Base-by-base conservation (phyloP, 2,797 vertebrate species). In the Graptemys geographica region DNA sequence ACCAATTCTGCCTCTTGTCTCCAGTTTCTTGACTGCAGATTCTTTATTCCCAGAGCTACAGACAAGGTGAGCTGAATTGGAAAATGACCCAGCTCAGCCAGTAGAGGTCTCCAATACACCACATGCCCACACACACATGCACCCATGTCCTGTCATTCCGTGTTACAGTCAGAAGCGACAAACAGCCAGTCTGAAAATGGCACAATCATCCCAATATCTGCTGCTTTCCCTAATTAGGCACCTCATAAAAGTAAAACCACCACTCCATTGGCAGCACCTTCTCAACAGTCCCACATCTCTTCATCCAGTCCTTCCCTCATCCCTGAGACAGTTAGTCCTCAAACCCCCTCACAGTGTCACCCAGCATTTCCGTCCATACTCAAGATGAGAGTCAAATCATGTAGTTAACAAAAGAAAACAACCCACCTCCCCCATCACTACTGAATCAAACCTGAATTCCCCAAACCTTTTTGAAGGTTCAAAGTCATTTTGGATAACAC, bases 101-200 rank as follows among this genome's bases (percentile, higher is more conserved):
- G 2, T 90, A 25, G 65, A 91, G 10, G 12, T n/a, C 62, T 1
- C 4, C 79, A 41, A 85, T 81, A 79, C 2, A 49, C 28, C 55
- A 78, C 5, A 1, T 6, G n/a, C 56, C n/a, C 51, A 27, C 33
- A 69, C 49, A 65, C 72, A 69, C 41, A 37, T 8, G 10, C 37
- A 76, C 49, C 47, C 81, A 49, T 79, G 31, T 84, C 87, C 72
- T 96, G 85, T 87, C 92, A 87, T 53, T 84, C 88, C 62, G 81
- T 65, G 89, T 92, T 96, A 96, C 1, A 4, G 55, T 85, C 47
- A 89, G 41, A 4, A 41, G 69, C 89, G 86, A 96, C 79, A 49
- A 86, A 78, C 31, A 11, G 81, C 21, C 83, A 79, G 44, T 88
- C 88, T 95, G 93, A 95, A 90, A 97, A 93, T 28, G 31, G 79